Conservation (phyloP, 1,140 invertebrate genomes). For the Lepeophtheirus salmonis region DNA sequence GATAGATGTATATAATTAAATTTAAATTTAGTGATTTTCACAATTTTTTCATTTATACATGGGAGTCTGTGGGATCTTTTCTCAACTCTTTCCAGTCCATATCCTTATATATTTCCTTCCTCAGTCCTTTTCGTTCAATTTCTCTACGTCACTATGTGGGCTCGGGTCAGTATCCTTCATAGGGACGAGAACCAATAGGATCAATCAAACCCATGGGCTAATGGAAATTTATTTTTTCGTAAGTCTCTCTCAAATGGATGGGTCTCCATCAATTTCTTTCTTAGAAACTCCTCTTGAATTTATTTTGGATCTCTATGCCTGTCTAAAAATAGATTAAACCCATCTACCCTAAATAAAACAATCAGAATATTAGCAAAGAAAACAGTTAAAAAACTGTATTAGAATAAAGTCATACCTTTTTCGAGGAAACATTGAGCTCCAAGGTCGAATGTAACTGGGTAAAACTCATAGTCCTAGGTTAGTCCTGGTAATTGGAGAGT, state of each 20-base stretch:
- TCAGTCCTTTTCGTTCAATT: constrained; percentile 4
- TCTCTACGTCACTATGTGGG: neutral
- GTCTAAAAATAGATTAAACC: constrained; percentile 51
- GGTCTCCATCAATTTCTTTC: constrained; percentile 22
- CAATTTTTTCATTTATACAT: too few species aligned
- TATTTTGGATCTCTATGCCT: constrained; percentile 73
- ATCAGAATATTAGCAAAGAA: neutral
- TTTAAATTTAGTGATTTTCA: too few species aligned
- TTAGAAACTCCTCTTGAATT: constrained; percentile 68
- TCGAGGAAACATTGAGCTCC: constrained; percentile 40
- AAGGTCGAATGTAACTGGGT: constrained; percentile 44
- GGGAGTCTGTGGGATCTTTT: constrained; percentile 8
- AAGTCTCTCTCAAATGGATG: constrained; percentile 17
- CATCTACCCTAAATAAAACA: neutral
- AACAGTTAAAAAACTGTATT: too few species aligned
- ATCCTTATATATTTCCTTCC: neutral
- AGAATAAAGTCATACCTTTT: neutral
- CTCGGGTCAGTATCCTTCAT: neutral
- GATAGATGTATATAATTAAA: too few species aligned
- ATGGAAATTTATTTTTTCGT: neutral
- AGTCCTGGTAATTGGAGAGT: constrained; percentile 45
- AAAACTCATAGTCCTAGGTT: constrained; percentile 77
- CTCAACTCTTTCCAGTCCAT: constrained; percentile 8
- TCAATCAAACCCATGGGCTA: neutral
- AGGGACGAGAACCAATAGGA: neutral